Evolutionary conservation across 2,113 vertebrate species (phyloP).

Genomic region (Nothobranchius furzeri): DNA sequence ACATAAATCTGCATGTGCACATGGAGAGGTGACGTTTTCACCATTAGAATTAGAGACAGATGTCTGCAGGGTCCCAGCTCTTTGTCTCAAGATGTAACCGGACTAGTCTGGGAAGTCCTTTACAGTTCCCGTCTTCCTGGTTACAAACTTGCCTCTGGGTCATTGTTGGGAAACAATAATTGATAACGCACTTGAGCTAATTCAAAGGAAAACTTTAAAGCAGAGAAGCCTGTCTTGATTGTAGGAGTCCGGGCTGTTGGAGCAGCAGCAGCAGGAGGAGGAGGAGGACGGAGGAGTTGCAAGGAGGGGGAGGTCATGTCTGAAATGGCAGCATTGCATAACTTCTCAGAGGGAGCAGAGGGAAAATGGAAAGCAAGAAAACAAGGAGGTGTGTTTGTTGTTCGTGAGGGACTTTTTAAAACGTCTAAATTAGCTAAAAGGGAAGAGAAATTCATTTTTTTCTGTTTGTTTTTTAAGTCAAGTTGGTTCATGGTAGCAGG

Average conservation of each 20-base stretch:
- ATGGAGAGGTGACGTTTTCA: conserved; percentile 33
- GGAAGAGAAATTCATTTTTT: conserved; percentile 9
- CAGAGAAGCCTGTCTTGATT: conserved; percentile 12
- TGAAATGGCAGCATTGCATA: conserved; percentile 75
- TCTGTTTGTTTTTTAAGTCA: too few species aligned
- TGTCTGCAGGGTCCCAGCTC: conserved; percentile 8
- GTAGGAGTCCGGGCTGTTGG: conserved; percentile 19
- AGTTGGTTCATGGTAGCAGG: background rate
- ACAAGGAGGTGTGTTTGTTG: conserved; percentile 31
- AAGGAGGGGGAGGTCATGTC: conserved; percentile 47
- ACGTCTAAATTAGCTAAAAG: conserved; percentile 8
- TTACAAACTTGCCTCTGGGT: background rate
- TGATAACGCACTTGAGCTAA: background rate
- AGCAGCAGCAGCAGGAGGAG: conserved; percentile 16
- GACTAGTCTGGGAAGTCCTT: background rate
- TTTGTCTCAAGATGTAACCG: conserved; percentile 8
- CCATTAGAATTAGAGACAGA: conserved; percentile 20
- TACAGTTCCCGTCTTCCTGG: conserved; percentile 14
- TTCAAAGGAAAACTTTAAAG: conserved; percentile 20
- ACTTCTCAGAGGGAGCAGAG: conserved; percentile 56
- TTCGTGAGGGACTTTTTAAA: conserved; percentile 37
- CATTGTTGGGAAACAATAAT: conserved; percentile 8
- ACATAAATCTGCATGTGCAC: background rate
- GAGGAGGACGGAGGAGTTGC: conserved; percentile 23
- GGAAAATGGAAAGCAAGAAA: conserved; percentile 45